Base-by-base conservation (phyloP, 2,113 vertebrate genomes). In the Catharus minimus region DNA sequence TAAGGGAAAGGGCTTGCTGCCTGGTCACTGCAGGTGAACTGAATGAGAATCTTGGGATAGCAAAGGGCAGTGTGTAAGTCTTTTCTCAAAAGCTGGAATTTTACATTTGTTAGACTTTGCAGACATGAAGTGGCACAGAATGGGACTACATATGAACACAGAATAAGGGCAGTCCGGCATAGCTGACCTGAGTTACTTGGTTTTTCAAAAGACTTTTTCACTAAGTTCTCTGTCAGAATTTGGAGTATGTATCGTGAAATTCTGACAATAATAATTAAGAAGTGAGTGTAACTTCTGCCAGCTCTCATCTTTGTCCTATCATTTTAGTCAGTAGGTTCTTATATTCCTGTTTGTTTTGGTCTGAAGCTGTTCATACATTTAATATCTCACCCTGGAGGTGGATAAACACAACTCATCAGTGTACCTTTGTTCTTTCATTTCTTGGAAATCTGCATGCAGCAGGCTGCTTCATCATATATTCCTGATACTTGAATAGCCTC, bases 1-100 rank as follows among this genome's bases (percentile, higher is more conserved):
- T 18, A 26, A 23, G 44, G 56, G 55, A 52, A 5, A 4, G 21
- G 55, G 23, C 27, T 56, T 58, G 15, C 22, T 80, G 60, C 33
- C 38, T 18, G 26, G 15, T 22, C 3, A 3, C 43, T 80, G 38
- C 39, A 3, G 46, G 23, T 33, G 44, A 8, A 5, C 32, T 27
- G 76, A 50, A 10, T n/a, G 49, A 43, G 16, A 28, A 10, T 20
- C 39, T 56, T 3, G 2, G 77, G 53, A 49, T 8, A 24, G 47
- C 0, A 2, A 5, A 16, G 39, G 15, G 23, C 33, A 74, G 47
- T 1, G 2, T 0, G 0, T 39, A 27, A 46, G 23, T 46, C 43
- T 39, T 33, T 33, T 33, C 33, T 68, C 58, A 17, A 52, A 79
- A 78, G 47, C 13, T 52, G 38, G 12, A 62, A 27, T 56, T 39